Evolutionary conservation across 2,888 invertebrate genomes (phyloP).

Genomic region (Tetranychus truncatus): DNA sequence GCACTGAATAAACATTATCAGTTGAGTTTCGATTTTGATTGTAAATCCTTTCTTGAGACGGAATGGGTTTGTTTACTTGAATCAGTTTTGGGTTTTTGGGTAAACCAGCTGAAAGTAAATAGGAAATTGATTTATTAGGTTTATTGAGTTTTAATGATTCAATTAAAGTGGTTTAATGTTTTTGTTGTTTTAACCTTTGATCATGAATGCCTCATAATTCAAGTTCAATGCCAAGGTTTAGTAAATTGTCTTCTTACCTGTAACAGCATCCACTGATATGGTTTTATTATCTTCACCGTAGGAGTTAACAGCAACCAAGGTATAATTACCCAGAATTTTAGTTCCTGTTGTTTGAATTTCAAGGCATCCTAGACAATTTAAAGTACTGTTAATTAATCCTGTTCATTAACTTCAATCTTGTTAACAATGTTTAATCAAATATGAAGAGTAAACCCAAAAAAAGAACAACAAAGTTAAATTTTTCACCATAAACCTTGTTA

Average conservation of each 20-base stretch:
- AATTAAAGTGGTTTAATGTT: background rate
- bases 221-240: background rate
- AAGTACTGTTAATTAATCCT: too few species aligned
- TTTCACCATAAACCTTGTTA: too few species aligned
- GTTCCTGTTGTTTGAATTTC: background rate
- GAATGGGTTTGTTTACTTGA: background rate
- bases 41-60: background rate
- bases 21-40: background rate
- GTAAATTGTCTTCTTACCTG: background rate
- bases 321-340: slow-evolving; percentile 21
- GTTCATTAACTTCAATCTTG: too few species aligned
- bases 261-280: slow-evolving; percentile 17
- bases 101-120: background rate
- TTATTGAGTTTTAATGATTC: background rate
- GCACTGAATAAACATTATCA: background rate
- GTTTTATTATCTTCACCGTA: slow-evolving; percentile 25
- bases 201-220: background rate
- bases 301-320: slow-evolving; percentile 24
- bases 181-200: too few species aligned
- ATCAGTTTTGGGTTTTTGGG: background rate
- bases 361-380: slow-evolving; percentile 20
- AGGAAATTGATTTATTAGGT: too few species aligned
- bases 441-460: background rate
- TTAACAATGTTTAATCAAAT: too few species aligned
- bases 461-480: background rate